Conservation (phyloP, 2,113 vertebrate genomes). For the Macroglossus sobrinus region DNA sequence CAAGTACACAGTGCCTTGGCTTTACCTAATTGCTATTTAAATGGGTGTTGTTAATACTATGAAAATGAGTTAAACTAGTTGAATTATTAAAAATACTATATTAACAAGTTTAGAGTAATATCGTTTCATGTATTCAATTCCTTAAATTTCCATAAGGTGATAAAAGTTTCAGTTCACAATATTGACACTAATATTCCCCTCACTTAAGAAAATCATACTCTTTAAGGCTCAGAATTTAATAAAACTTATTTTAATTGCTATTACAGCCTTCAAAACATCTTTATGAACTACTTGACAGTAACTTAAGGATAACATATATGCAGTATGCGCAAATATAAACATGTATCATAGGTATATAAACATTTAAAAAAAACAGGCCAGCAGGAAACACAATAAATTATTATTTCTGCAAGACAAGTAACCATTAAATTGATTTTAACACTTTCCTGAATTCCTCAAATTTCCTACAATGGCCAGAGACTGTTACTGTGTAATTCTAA, state of each 20-base stretch:
- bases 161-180: conserved; percentile 15
- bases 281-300: background rate
- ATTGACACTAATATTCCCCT: background rate
- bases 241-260: background rate
- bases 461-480: background rate
- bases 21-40: background rate
- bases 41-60: background rate
- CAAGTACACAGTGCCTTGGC: background rate
- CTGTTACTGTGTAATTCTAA: background rate
- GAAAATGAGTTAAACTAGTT: background rate
- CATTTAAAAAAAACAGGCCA: background rate
- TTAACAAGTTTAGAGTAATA: background rate
- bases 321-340: background rate
- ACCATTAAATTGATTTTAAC: background rate
- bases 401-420: background rate
- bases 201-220: background rate
- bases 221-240: background rate
- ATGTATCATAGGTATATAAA: background rate
- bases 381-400: background rate
- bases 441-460: background rate
- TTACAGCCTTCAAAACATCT: background rate
- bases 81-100: conserved; percentile 7
- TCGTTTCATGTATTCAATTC: background rate
- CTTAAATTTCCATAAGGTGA: background rate
- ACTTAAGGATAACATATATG: background rate